A percentile compares a stretch with the other conserved stretches of the same genome.
These are phyloP conservation scores for Sycobia sp. DNA, from an alignment of 1,140 invertebrate species.

Conservation along the genomic window DNA sequence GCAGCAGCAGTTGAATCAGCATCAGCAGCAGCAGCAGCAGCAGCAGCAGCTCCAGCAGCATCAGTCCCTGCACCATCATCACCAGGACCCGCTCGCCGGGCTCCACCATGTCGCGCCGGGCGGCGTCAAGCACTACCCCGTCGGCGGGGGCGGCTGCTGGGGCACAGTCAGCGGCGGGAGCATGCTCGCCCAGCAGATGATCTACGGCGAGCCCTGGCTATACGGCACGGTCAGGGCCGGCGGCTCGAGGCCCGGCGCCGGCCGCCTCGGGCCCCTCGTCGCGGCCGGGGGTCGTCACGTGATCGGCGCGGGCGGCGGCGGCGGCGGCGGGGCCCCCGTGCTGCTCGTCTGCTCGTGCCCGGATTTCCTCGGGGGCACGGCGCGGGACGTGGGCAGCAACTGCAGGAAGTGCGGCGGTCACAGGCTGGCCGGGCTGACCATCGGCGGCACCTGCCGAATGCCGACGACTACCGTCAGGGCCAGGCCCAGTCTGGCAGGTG, in stretches of 20 bases:
- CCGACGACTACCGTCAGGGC: constrained; percentile 60
- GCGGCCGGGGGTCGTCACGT: background rate
- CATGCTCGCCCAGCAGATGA: constrained; percentile 77
- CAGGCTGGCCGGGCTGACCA: constrained; percentile 66
- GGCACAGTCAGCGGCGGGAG: constrained; percentile 63
- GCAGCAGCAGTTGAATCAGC: no score
- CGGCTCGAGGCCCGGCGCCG: constrained; percentile 37
- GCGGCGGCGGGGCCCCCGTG: constrained; percentile 64
- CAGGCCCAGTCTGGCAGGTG: constrained; percentile 57
- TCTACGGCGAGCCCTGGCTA: constrained; percentile 80
- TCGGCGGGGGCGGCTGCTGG: constrained; percentile 56
- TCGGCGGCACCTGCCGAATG: constrained; percentile 65
- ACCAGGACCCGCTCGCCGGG: background rate
- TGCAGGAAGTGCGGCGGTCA: constrained; percentile 83
- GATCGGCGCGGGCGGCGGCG: constrained; percentile 67
- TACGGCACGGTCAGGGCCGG: constrained; percentile 72
- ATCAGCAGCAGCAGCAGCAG: no score
- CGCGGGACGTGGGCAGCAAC: constrained; percentile 71
- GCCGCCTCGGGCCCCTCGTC: constrained; percentile 23
- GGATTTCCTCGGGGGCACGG: constrained; percentile 76
- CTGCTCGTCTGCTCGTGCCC: constrained; percentile 77
- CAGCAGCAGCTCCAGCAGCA: no score
- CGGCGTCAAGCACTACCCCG: background rate
- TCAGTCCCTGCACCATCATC: no score
- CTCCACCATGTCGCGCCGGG: background rate